A percentile compares a stretch with the other conserved stretches of the same genome.
These are phyloP conservation scores for Rhinatrema bivittatum DNA, from an alignment of 2,797 vertebrate species.

Conservation along the genomic window DNA sequence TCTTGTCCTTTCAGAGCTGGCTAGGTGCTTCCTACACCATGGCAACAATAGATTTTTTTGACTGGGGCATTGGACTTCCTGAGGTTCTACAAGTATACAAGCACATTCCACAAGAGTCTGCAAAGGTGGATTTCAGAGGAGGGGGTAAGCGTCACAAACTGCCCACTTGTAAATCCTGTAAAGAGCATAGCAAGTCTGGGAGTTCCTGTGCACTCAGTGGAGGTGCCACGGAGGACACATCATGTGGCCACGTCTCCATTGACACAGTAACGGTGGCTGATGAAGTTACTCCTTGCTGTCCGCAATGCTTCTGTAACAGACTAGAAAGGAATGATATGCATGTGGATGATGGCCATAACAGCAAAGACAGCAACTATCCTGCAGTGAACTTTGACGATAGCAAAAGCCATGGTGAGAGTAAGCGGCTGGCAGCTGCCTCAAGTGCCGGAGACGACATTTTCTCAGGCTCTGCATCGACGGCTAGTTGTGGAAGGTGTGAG, in stretches of 20 bases:
- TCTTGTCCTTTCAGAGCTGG: slow-evolving; percentile 70
- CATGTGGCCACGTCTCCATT: slow-evolving; percentile 70
- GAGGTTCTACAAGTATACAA: slow-evolving; percentile 37
- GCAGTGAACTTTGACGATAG: slow-evolving; percentile 27
- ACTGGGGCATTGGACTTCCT: slow-evolving; percentile 31
- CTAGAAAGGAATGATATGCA: slow-evolving; percentile 11
- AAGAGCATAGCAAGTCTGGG: slow-evolving; percentile 10
- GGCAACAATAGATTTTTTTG: slow-evolving; percentile 55
- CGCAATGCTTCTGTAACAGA: slow-evolving; percentile 22
- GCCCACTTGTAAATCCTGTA: slow-evolving; percentile 13
- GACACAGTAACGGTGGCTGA: slow-evolving; percentile 72
- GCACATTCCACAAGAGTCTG: neutral
- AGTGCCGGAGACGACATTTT: slow-evolving; percentile 13
- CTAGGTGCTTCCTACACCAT: slow-evolving; percentile 58
- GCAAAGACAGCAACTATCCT: slow-evolving; percentile 42
- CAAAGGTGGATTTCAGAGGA: slow-evolving; percentile 23
- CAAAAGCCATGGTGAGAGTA: neutral
- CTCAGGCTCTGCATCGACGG: slow-evolving; percentile 26
- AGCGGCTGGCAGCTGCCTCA: slow-evolving; percentile 12
- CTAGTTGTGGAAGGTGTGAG: neutral
- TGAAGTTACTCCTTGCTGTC: slow-evolving; percentile 35
- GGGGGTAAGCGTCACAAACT: slow-evolving; percentile 10
- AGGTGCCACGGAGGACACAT: slow-evolving; percentile 33
- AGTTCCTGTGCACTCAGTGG: slow-evolving; percentile 13
- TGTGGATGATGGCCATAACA: slow-evolving; percentile 15